phyloP scores from a whole-genome alignment of 1,140 invertebrate genomes.

The Aradophagus sp. region DNA sequence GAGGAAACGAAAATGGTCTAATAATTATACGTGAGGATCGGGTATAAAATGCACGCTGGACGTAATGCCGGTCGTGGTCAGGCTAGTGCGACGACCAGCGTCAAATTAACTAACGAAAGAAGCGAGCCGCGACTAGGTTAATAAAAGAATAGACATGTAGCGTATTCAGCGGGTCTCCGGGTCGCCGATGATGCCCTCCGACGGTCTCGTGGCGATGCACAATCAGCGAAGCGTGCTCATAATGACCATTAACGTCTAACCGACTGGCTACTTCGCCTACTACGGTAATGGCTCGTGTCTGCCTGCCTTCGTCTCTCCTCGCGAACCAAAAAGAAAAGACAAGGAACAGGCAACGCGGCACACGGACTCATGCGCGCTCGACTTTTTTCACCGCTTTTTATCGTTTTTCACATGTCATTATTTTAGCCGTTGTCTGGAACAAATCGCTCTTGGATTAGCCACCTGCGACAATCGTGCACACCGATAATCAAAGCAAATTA shows the following conservation, averaged over 20 bases:
- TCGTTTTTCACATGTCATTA: conserved; percentile 11
- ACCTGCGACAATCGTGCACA: no score
- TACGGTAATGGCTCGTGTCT: conserved; percentile 71
- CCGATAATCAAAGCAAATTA: no score
- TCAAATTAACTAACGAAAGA: conserved; percentile 71
- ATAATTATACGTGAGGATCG: conserved; percentile 44
- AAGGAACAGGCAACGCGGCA: conserved; percentile 6
- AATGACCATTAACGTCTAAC: conserved; percentile 74
- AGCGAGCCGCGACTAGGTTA: conserved; percentile 66
- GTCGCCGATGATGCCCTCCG: conserved; percentile 73
- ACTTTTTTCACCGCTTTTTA: conserved; percentile 14
- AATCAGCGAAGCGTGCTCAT: conserved; percentile 73
- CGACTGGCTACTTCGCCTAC: conserved; percentile 69
- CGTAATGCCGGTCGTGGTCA: conserved; percentile 49
- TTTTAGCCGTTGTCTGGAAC: no score
- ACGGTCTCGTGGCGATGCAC: conserved; percentile 68
- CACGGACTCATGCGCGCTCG: conserved; percentile 1
- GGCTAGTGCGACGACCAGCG: conserved; percentile 58
- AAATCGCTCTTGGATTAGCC: no score
- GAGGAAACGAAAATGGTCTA: conserved; percentile 48
- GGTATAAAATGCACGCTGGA: conserved; percentile 44
- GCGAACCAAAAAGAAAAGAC: conserved; percentile 18
- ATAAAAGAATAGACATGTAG: conserved; percentile 67
- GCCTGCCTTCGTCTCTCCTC: conserved; percentile 57
- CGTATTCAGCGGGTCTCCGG: conserved; percentile 68